These are phyloP conservation scores for Hypsopygia costalis DNA, from an alignment of 2,888 invertebrate species.

Conservation along the genomic window DNA sequence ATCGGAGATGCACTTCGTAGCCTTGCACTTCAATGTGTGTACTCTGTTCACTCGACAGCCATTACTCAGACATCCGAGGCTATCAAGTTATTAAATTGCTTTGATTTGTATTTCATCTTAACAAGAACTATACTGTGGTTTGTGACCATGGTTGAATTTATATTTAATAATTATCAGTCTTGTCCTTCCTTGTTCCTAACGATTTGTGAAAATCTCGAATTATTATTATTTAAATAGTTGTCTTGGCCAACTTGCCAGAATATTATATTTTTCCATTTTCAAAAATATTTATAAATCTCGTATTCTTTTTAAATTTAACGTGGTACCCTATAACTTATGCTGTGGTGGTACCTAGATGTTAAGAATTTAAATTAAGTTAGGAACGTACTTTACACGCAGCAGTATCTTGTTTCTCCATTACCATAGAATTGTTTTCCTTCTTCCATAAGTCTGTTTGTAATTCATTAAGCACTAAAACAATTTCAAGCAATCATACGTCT, in stretches of 20 bases:
- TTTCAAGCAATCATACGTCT: constrained; percentile 53
- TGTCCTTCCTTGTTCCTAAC: neutral
- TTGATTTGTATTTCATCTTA: constrained; percentile 36
- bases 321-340: no score
- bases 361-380: constrained; percentile 6
- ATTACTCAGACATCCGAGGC: constrained; percentile 54
- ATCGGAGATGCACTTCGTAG: constrained; percentile 69
- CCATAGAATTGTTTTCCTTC: constrained; percentile 1
- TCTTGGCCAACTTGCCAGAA: no score
- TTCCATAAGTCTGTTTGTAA: constrained; percentile 31
- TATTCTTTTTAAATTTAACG: no score
- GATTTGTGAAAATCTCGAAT: constrained; percentile 3
- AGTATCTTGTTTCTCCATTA: neutral
- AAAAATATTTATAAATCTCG: no score
- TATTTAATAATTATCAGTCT: no score
- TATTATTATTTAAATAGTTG: no score
- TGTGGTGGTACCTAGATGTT: no score
- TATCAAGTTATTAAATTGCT: constrained; percentile 51
- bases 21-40: constrained; percentile 62
- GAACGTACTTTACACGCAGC: neutral
- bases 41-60: constrained; percentile 46
- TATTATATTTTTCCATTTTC: no score
- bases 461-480: constrained; percentile 54
- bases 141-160: neutral
- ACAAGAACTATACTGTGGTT: neutral